A percentile compares a stretch with the other conserved stretches of the same genome.
Evolutionary conservation across 2,113 vertebrate genomes (phyloP).

Genomic region (Nansenia antarctica): DNA sequence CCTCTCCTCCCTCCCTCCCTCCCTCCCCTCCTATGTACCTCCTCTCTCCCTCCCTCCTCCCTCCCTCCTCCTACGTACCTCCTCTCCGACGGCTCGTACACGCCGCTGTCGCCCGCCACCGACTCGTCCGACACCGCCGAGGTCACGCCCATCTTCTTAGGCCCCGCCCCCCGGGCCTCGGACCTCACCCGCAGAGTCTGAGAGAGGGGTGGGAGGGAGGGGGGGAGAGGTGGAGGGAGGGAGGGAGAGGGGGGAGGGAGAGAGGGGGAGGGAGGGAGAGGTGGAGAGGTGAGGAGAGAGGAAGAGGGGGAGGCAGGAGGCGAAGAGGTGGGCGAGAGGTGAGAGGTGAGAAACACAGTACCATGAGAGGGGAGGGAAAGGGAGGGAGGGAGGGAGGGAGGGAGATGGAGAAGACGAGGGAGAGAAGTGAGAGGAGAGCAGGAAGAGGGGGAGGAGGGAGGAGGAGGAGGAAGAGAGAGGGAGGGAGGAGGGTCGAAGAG

Average conservation of each 20-base stretch:
- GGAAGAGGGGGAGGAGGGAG: neutral
- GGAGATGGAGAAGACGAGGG: neutral
- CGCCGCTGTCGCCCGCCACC: constrained; percentile 94
- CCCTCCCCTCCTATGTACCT: neutral
- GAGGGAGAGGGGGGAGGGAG: neutral
- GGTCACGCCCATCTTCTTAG: constrained; percentile 87
- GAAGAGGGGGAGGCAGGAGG: neutral
- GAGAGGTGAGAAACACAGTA: constrained; percentile 31
- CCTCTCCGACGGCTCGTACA: constrained; percentile 89
- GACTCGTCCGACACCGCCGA: constrained; percentile 96
- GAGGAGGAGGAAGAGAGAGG: constrained; percentile 18
- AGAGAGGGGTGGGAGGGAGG: constrained; percentile 7
- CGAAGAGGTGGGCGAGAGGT: neutral
- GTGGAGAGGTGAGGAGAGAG: neutral
- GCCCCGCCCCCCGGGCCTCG: constrained; percentile 55
- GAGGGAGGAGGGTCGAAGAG: constrained; percentile 20
- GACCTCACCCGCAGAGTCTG: constrained; percentile 59
- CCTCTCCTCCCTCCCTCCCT: neutral
- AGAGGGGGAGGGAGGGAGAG: constrained; percentile 28
- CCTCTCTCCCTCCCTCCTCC: neutral
- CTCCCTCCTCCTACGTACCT: constrained; percentile 70
- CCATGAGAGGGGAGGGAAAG: neutral
- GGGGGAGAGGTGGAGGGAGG: constrained; percentile 13
- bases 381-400: neutral
- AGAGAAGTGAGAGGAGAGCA: neutral